These are phyloP conservation scores for Heliconius hewitsoni DNA, from an alignment of 1,140 invertebrate species.

Conservation along the genomic window DNA sequence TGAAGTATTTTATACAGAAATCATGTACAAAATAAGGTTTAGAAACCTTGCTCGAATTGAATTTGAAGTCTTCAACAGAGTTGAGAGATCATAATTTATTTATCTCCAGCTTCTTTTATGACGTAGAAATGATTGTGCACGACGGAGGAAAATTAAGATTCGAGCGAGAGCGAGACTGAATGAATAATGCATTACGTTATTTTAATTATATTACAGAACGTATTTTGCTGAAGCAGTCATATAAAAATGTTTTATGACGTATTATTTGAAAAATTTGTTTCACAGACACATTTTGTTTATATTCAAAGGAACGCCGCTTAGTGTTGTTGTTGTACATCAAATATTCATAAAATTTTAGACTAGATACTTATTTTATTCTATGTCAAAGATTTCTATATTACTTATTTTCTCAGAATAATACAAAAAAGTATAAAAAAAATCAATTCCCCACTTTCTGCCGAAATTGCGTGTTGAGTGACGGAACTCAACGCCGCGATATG, in stretches of 20 bases:
- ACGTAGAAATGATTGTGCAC: slow-evolving; percentile 16
- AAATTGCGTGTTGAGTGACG: no score
- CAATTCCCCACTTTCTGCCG: no score
- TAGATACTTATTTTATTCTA: no score
- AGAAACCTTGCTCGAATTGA: slow-evolving; percentile 24
- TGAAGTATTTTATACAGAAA: slow-evolving; percentile 34
- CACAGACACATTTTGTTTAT: no score
- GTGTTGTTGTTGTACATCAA: no score
- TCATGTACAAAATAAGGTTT: slow-evolving; percentile 27
- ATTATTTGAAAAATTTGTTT: background rate
- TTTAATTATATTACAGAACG: slow-evolving; percentile 1
- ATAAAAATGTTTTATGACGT: background rate
- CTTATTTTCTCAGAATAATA: no score
- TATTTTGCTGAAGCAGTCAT: background rate
- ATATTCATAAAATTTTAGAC: no score
- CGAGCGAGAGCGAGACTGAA: background rate
- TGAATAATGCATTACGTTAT: slow-evolving; percentile 13
- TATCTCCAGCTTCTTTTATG: slow-evolving; percentile 25
- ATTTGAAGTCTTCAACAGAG: slow-evolving; percentile 26
- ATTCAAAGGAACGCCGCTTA: no score
- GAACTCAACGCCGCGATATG: no score
- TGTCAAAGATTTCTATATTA: no score
- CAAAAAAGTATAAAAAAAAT: no score
- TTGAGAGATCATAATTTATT: slow-evolving; percentile 20
- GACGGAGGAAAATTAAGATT: slow-evolving; percentile 8